phyloP scores from a whole-genome alignment of 2,797 vertebrate genomes.

The Miichthys miiuy region DNA sequence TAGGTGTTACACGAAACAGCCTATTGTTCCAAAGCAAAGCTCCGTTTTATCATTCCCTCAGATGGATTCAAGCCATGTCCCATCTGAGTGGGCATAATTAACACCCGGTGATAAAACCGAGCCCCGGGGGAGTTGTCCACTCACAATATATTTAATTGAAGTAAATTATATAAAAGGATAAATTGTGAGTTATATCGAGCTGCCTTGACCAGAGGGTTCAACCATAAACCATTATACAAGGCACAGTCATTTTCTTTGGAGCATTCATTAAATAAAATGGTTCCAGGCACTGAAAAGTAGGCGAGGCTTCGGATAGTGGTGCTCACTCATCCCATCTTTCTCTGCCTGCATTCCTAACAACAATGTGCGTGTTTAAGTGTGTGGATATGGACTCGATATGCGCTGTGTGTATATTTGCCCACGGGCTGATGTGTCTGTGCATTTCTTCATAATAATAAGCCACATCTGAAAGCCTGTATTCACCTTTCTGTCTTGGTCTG shows the following conservation, averaged over 20 bases:
- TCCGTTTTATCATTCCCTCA: slow-evolving; percentile 55
- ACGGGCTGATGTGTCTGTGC: background rate
- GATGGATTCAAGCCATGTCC: slow-evolving; percentile 59
- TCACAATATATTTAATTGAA: slow-evolving; percentile 86
- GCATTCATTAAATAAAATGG: slow-evolving; percentile 74
- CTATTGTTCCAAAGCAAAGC: slow-evolving; percentile 45
- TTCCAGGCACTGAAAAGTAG: slow-evolving; percentile 51
- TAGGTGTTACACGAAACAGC: background rate
- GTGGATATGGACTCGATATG: slow-evolving; percentile 16
- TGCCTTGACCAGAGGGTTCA: slow-evolving; percentile 60
- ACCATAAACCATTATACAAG: slow-evolving; percentile 72
- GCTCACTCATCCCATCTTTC: slow-evolving; percentile 17
- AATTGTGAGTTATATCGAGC: slow-evolving; percentile 73
- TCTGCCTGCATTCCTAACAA: slow-evolving; percentile 5
- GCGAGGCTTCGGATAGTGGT: slow-evolving; percentile 11
- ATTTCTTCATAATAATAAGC: slow-evolving; percentile 71
- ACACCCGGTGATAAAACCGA: slow-evolving; percentile 70
- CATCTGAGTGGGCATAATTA: slow-evolving; percentile 79
- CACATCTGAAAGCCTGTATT: slow-evolving; percentile 53
- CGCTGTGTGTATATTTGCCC: slow-evolving; percentile 8
- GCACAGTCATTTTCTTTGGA: slow-evolving; percentile 65
- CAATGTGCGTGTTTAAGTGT: slow-evolving; percentile 16
- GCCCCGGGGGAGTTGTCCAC: slow-evolving; percentile 75
- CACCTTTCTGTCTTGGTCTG: slow-evolving; percentile 62
- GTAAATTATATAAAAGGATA: slow-evolving; percentile 81